Base-by-base conservation (phyloP, 1,140 invertebrate species). In the Agrilus planipennis region DNA sequence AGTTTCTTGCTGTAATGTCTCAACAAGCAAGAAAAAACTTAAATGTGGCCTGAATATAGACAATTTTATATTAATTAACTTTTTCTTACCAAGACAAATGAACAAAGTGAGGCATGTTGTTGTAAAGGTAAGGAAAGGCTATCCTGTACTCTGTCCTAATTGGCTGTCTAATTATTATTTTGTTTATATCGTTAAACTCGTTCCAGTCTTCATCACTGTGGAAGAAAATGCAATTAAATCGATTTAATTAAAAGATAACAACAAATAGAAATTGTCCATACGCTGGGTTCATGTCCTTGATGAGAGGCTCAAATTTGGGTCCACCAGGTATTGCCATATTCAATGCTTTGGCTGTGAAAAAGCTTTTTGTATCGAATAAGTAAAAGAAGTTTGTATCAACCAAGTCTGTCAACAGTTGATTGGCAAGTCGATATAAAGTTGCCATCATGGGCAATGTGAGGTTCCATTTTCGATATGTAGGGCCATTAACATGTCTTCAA, bases 261-360 rank as follows among this genome's bases (percentile, higher is more conserved):
- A 21, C 6, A 30, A 34, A 21, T 22, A 34, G 34, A 4, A 12
- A 2, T 22, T 30, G 12, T 42, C 25, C 37, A 39, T 68, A 85
- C 81, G 83, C 89, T 45, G 88, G 80, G 60, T 93, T 94, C 49
- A 88, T 84, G 68, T 99, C 96, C 60, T 99, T 99, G 0, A 99
- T 92, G 1, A 99, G 64, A 0, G 96, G 95, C 64, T 99, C 96
- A 73, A 99, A 99, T 65, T 99, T 99, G 0, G 96, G 96, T 3
- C 96, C 96, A 45, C 96, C 96, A 18, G 96, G 96, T 54, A 99
- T 98, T n/a, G 96, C 95, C 85, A 99, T 92, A 58, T 99, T 99
- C 11, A 99, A 67, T 7, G 96, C 96, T 68, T 99, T 99, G 1
- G 96, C 96, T 12, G 96, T 99, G 63, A 99, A 99, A 62, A 99